Evolutionary conservation across 2,888 invertebrate species (phyloP), one percentile per base, ranked within the genome.

Genomic region (Drosophila algonquin): DNA sequence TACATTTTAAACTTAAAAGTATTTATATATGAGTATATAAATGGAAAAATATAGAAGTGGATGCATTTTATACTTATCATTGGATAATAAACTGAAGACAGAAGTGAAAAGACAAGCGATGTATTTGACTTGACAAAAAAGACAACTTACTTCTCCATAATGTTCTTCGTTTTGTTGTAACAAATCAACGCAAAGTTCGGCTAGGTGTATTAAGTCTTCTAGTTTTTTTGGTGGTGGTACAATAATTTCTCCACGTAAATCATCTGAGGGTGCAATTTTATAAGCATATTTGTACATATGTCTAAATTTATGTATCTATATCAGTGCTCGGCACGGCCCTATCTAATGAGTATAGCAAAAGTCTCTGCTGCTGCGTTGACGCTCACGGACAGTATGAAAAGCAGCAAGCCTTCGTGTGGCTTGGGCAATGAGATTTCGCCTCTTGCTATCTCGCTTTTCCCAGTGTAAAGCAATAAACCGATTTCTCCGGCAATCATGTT

Each of bases 121-220:
- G 24, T 44, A 32, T 2, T 40, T 50, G 18, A 52, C 45, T 51
- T 40, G 10, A 46, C 18, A 14, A 35, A 52, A 18, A 30, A 48
- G 21, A 24, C 54, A 30, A 73, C 93, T 93, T 95, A 99, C 99
- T 97, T 99, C 99, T 79, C 99, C 98, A 93, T 99, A 99, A 92
- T 99, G 99, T 93, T 99, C 99, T 94, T 99, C 99, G 92, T 99
- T 99, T 93, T 99, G 99, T 93, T 99, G 99, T 76, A 99, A 93
- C 47, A 99, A 94, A 92, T 99, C 99, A 60, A 99, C 99, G 93
- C 99, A 99, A 52, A 99, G 94, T 92, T 99, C 99, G 14, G 99
- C 98, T 80, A 99, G 94, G 92, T 98, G 98, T 89, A 99, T 98
- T 63, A 99, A 94, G 92, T 99, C 99, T 92, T 99, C 99, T 57